A percentile compares a stretch with the other conserved stretches of the same genome.
Conservation (phyloP, 2,888 invertebrate genomes). For the Cheilosia grossa region DNA sequence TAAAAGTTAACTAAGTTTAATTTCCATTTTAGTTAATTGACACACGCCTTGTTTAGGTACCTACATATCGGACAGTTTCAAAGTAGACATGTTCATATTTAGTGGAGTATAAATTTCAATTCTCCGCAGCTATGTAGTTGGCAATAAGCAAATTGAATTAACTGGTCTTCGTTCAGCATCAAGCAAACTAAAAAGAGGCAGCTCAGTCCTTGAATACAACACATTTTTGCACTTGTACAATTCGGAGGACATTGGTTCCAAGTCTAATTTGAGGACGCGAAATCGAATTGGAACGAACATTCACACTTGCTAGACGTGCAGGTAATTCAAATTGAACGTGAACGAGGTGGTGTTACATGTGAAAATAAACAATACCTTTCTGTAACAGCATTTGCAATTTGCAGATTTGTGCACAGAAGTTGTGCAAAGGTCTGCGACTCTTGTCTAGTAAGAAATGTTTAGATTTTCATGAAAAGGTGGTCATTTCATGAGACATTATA, state of each 20-base stretch:
- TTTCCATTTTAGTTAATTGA: constrained; percentile 35
- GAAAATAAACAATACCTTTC: constrained; percentile 23
- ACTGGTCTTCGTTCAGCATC: neutral
- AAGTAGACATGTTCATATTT: neutral
- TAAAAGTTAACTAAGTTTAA: constrained; percentile 34
- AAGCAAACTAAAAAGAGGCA: neutral
- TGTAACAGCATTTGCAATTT: neutral
- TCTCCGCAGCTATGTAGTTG: neutral
- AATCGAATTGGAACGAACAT: neutral
- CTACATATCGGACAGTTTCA: neutral
- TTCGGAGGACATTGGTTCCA: neutral
- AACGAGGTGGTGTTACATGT: neutral
- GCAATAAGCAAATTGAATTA: constrained; percentile 1
- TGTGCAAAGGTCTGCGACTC: neutral
- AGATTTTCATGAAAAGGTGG: neutral
- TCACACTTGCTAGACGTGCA: neutral
- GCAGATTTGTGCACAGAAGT: neutral
- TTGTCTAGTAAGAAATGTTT: neutral
- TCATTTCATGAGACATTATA: neutral
- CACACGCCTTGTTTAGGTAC: neutral
- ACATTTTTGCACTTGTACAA: neutral
- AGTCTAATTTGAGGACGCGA: neutral
- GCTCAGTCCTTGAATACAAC: constrained; percentile 11
- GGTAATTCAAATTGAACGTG: neutral
- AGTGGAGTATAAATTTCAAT: neutral